phyloP scores from a whole-genome alignment of 2,888 invertebrate species.

The Lomographa bimaculata region DNA sequence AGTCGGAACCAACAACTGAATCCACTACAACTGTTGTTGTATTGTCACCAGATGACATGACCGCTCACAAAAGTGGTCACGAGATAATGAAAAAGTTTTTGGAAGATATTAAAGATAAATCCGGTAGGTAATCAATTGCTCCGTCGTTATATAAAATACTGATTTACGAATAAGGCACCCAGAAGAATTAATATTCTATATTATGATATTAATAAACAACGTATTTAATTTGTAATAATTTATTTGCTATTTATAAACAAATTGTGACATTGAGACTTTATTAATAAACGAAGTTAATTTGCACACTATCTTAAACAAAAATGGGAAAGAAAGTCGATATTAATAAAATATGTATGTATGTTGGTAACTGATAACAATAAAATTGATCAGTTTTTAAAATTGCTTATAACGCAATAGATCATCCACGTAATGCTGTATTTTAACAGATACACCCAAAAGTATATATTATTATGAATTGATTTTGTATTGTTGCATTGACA shows the following conservation, averaged over 20 bases:
- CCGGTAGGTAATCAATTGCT: neutral
- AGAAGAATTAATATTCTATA: too few species aligned
- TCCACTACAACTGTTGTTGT: slow-evolving; percentile 41
- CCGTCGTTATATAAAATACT: too few species aligned
- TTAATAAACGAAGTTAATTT: too few species aligned
- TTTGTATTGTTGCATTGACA: slow-evolving; percentile 34
- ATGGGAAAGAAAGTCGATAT: too few species aligned
- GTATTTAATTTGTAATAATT: too few species aligned
- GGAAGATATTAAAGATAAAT: slow-evolving; percentile 47
- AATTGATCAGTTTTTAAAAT: slow-evolving; percentile 13
- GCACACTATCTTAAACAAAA: too few species aligned
- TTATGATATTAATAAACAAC: too few species aligned
- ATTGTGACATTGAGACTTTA: too few species aligned
- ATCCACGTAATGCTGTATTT: slow-evolving; percentile 18
- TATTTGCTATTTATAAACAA: too few species aligned
- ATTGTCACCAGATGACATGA: slow-evolving; percentile 47
- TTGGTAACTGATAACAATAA: too few species aligned
- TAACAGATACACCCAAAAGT: slow-evolving; percentile 20
- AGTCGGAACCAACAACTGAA: slow-evolving; percentile 58
- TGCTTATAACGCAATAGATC: slow-evolving; percentile 13
- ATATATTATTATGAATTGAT: slow-evolving; percentile 18
- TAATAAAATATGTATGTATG: too few species aligned
- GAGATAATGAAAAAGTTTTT: slow-evolving; percentile 57
- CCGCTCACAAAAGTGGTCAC: slow-evolving; percentile 47
- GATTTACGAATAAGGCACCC: too few species aligned